Evolutionary conservation across 2,888 invertebrate species (phyloP), one percentile per base, ranked within the genome.

Genomic region (Apotomis capreana): DNA sequence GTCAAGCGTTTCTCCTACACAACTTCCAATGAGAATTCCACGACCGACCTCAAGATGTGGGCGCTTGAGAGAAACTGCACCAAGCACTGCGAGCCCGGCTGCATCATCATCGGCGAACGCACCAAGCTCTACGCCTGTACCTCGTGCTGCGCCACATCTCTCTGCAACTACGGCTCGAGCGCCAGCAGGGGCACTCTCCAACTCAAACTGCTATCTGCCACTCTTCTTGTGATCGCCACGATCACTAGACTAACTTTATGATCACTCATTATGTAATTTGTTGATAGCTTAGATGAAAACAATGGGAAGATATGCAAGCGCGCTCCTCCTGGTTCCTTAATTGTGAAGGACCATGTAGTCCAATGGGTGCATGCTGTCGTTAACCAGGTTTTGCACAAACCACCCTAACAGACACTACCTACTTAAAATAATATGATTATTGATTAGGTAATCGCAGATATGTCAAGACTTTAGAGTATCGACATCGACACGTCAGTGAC

Each of bases 81-180:
- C 0, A 95, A 95, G 79, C 96, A 95, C 81, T 98, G 98, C 87
- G 97, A 97, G 79, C 95, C 97, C 0, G 97, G 97, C 10, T 98
- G 97, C 89, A 97, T 98, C 81, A 95, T 97, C 64, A 97, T 98
- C 77, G 98, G 98, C 0, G 98, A 98, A 85, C 92, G 98, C 63
- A 97, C 97, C 5, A 98, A 98, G 84, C 90, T 98, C 0, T 97
- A 97, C 87, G 97, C 97, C 12, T 98, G 98, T 87, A 97, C 97
- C 0, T 96, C 96, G 0, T 98, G 98, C 83, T 98, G 98, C 86
- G 95, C 95, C 76, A 94, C 95, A 9, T 95, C 96, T 4, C 94
- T 96, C 5, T 98, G 98, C 89, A 98, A 98, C 87, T 94, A 94
- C 54, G 97, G 97, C 13, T 96, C 95, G 61, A 94, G 93, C 1